phyloP scores from a whole-genome alignment of 2,888 invertebrate species.

The Lycophotia porphyrea region DNA sequence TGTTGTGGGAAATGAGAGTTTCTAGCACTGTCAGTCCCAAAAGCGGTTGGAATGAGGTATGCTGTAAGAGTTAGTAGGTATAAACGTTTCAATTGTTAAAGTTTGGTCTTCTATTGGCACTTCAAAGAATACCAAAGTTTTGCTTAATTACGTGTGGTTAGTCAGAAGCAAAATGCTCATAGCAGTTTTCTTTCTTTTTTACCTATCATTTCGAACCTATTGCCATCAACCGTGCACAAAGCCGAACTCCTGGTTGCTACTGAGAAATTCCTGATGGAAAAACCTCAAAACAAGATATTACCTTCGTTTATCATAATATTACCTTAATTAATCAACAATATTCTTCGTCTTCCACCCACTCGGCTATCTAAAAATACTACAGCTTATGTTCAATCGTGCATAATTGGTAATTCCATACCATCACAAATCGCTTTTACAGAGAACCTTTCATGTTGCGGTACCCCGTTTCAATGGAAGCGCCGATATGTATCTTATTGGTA shows the following conservation, averaged over 20 bases:
- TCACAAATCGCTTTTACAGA: slow-evolving; percentile 4
- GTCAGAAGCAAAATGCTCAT: not conserved
- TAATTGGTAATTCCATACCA: slow-evolving; percentile 30
- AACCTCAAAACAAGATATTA: not conserved
- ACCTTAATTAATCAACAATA: not conserved
- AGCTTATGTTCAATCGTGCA: not conserved
- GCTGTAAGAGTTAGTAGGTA: not conserved
- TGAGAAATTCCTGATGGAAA: not conserved
- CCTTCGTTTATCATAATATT: not conserved
- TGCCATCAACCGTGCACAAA: not conserved
- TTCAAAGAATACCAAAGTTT: not conserved
- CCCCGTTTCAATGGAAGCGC: slow-evolving; percentile 11
- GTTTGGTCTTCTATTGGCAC: not conserved
- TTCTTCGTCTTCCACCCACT: not conserved
- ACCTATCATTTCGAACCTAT: not conserved
- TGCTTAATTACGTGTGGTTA: not conserved
- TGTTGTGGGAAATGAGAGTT: slow-evolving; percentile 56
- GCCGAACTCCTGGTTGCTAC: not conserved
- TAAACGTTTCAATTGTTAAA: not conserved
- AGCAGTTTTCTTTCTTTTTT: not conserved
- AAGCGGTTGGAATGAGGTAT: slow-evolving; percentile 16
- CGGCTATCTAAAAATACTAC: slow-evolving; percentile 2
- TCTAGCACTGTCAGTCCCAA: slow-evolving; percentile 19
- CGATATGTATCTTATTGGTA: slow-evolving; percentile 19
- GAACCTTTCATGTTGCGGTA: slow-evolving; percentile 33